A percentile compares a stretch with the other conserved stretches of the same genome.
Conservation (phyloP, 37 sponge, comb jelly and placozoan species). For the Theonella swinhoei region DNA sequence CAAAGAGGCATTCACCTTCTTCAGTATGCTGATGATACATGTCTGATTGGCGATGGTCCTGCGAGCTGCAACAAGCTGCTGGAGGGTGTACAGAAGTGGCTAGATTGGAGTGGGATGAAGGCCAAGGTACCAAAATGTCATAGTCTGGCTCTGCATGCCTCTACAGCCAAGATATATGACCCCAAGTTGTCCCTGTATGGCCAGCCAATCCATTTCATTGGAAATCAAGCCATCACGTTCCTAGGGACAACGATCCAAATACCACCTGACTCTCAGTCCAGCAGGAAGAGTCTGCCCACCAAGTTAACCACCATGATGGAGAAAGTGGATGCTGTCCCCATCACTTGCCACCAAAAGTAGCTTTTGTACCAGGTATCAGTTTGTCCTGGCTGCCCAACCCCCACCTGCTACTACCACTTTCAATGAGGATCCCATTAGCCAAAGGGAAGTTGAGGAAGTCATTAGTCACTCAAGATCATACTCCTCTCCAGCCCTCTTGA, state of each 20-base stretch:
- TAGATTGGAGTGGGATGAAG: slow-evolving; percentile 23
- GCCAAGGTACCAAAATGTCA: slow-evolving; percentile 31
- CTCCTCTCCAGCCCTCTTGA: too few relatives aligned
- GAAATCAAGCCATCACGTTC: slow-evolving; percentile 4
- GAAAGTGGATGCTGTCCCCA: too few relatives aligned
- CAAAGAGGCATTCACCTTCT: background rate
- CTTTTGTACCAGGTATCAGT: too few relatives aligned
- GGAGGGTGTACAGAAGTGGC: background rate
- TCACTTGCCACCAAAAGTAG: too few relatives aligned
- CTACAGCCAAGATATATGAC: slow-evolving; percentile 5
- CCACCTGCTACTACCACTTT: too few relatives aligned
- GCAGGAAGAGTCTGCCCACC: too few relatives aligned
- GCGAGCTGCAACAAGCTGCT: slow-evolving; percentile 2
- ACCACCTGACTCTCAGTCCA: background rate
- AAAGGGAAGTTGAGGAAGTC: too few relatives aligned
- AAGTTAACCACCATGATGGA: too few relatives aligned
- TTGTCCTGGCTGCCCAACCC: too few relatives aligned
- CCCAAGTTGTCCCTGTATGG: background rate
- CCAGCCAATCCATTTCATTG: slow-evolving; percentile 19
- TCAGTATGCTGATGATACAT: slow-evolving; percentile 41
- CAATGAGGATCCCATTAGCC: too few relatives aligned
- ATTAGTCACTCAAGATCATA: too few relatives aligned
- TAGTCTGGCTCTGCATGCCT: slow-evolving; percentile 12
- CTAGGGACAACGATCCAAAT: slow-evolving; percentile 19
- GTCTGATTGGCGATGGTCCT: slow-evolving; percentile 14